Evolutionary conservation across 2,113 vertebrate species (phyloP).

Genomic region (Cynopterus brachyotis): DNA sequence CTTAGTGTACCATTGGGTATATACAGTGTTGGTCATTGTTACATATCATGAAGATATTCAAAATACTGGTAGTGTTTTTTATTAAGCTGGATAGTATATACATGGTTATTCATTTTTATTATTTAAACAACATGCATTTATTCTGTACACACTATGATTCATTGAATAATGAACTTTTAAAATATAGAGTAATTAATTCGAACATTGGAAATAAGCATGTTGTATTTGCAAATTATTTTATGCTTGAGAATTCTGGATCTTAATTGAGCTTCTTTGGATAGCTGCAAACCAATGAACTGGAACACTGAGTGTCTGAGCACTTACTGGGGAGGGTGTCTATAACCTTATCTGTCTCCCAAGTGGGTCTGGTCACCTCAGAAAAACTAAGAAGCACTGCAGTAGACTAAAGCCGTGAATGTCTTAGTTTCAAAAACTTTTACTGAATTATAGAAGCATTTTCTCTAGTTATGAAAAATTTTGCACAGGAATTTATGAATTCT

Average conservation of each 20-base stretch:
- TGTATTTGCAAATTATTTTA: neutral
- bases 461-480: neutral
- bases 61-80: neutral
- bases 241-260: neutral
- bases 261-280: neutral
- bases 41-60: neutral
- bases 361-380: neutral
- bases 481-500: neutral
- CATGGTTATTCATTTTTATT: neutral
- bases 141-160: neutral
- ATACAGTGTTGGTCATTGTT: neutral
- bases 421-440: neutral
- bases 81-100: neutral
- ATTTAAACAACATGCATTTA: neutral
- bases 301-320: neutral
- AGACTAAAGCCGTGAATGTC: neutral
- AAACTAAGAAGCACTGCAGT: neutral
- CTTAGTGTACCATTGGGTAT: neutral
- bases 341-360: neutral
- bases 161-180: neutral
- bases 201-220: neutral
- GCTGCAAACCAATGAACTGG: neutral
- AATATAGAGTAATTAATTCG: neutral
- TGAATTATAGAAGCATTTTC: neutral
- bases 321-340: neutral